phyloP scores from a whole-genome alignment of 1,140 invertebrate species.

The Paracyclopina nana region DNA sequence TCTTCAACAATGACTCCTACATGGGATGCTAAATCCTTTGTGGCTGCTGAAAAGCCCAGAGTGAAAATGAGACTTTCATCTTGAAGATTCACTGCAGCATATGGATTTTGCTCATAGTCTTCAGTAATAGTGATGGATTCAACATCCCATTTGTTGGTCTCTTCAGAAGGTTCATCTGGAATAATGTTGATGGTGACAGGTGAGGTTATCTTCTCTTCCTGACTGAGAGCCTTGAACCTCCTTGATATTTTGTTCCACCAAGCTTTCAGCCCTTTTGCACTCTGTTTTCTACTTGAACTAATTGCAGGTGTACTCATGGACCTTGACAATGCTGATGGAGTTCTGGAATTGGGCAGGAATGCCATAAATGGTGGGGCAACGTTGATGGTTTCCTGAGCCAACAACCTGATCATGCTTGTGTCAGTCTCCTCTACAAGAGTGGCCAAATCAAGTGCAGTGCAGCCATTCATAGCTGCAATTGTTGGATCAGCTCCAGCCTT shows the following conservation, averaged over 20 bases:
- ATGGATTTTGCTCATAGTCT: background rate
- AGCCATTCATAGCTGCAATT: background rate
- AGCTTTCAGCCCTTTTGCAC: background rate
- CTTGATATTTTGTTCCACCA: background rate
- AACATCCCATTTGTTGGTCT: background rate
- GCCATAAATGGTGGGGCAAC: background rate
- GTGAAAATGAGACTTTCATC: background rate
- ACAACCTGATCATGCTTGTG: background rate
- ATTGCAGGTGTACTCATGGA: background rate
- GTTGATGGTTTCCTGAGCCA: background rate
- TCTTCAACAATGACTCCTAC: background rate
- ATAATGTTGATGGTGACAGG: background rate
- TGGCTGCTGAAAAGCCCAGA: background rate
- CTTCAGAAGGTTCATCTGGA: background rate
- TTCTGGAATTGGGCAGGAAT: background rate
- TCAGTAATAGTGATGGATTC: no score
- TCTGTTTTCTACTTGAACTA: background rate
- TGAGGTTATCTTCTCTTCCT: background rate
- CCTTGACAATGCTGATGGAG: background rate
- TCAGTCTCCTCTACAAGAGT: background rate
- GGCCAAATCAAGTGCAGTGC: slow-evolving; percentile 1
- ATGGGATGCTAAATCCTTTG: background rate
- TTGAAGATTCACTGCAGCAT: background rate
- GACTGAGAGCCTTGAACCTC: background rate
- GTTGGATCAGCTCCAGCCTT: background rate